Evolutionary conservation across 2,113 vertebrate species (phyloP).

Genomic region (Bujurquina vittata): DNA sequence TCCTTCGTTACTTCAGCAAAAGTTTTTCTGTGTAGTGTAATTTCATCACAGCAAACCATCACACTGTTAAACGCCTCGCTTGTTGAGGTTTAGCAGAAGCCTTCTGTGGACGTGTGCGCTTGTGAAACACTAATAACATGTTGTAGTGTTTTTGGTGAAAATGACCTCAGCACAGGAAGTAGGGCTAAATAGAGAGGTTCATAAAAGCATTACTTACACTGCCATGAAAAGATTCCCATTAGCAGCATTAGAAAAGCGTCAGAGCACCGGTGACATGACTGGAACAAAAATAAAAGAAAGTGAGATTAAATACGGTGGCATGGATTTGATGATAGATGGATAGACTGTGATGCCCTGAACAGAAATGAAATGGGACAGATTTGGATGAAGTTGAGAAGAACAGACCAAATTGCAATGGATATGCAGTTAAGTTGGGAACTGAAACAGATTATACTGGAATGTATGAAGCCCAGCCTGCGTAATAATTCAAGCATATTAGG

Average conservation of each 20-base stretch:
- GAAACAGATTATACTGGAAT: neutral
- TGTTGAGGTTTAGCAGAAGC: neutral
- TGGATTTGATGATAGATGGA: neutral
- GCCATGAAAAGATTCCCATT: slow-evolving; percentile 11
- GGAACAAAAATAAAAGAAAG: neutral
- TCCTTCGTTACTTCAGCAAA: neutral
- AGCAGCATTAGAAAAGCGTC: neutral
- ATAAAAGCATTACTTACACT: neutral
- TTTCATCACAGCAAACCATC: neutral
- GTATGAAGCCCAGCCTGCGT: neutral
- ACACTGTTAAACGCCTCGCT: neutral
- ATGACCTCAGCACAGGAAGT: slow-evolving; percentile 53
- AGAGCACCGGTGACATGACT: neutral
- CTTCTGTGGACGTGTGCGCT: slow-evolving; percentile 21
- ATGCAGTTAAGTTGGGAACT: neutral
- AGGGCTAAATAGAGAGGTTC: slow-evolving; percentile 27
- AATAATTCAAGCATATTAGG: neutral
- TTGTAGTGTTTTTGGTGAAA: neutral
- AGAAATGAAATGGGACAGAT: neutral
- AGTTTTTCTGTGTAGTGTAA: slow-evolving; percentile 2
- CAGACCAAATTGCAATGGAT: neutral
- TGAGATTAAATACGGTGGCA: neutral
- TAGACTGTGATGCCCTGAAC: neutral
- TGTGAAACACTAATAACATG: slow-evolving; percentile 1
- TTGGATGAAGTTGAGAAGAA: neutral